These are phyloP conservation scores for Sceloporus tristichus DNA, from an alignment of 2,113 vertebrate genomes.

Conservation along the genomic window DNA sequence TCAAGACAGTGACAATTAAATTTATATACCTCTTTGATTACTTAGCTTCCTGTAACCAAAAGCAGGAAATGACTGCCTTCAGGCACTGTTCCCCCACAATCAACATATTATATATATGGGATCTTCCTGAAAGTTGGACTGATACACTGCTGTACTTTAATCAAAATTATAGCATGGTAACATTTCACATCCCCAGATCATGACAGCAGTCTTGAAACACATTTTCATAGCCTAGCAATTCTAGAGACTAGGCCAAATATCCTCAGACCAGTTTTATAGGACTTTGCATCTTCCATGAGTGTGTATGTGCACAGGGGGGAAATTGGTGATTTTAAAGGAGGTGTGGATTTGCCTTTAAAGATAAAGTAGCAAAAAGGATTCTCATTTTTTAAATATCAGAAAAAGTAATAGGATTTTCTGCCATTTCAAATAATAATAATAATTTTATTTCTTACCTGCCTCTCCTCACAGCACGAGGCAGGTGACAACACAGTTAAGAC, in stretches of 20 bases:
- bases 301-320: no score
- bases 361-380: not conserved
- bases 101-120: conserved; percentile 41
- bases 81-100: conserved; percentile 41
- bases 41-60: conserved; percentile 68
- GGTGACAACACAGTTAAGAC: no score
- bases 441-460: no score
- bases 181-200: not conserved
- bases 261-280: not conserved
- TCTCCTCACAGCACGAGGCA: no score
- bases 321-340: no score
- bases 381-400: no score
- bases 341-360: not conserved
- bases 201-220: conserved; percentile 43
- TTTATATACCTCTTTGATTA: conserved; percentile 74
- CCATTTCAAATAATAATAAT: not conserved
- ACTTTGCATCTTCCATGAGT: not conserved
- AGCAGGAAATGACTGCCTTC: conserved; percentile 62
- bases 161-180: not conserved
- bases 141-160: conserved; percentile 17
- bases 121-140: conserved; percentile 6
- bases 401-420: not conserved
- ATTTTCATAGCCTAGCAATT: not conserved
- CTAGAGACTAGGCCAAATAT: not conserved
- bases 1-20: conserved; percentile 69